phyloP scores from a whole-genome alignment of 2,888 invertebrate species.

The Siphonodentalium dalli region DNA sequence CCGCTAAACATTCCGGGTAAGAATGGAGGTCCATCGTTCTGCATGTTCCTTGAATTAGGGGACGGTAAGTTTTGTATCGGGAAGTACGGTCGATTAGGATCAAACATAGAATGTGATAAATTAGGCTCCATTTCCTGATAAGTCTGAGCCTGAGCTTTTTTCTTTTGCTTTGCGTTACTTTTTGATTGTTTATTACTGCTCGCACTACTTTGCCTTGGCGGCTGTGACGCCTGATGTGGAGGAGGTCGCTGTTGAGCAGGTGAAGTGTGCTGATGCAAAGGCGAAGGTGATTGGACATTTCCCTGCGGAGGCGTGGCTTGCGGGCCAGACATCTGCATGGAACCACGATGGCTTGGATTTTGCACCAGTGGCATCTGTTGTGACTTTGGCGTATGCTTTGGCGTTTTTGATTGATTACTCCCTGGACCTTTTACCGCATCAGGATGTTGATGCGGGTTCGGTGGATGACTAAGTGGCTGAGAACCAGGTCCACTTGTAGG shows the following conservation, averaged over 20 bases:
- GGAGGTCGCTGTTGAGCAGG: constrained; percentile 27
- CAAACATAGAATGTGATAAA: constrained; percentile 37
- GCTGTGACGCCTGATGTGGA: constrained; percentile 32
- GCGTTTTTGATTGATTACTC: too few species aligned
- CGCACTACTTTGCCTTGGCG: constrained; percentile 27
- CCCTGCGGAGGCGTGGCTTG: too few species aligned
- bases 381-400: not conserved
- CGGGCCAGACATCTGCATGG: too few species aligned
- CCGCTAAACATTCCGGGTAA: constrained; percentile 54
- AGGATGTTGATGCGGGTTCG: constrained; percentile 32
- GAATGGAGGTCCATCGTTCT: constrained; percentile 56
- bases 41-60: constrained; percentile 50
- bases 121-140: constrained; percentile 50
- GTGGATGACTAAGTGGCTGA: constrained; percentile 42
- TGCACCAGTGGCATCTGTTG: too few species aligned
- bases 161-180: constrained; percentile 31
- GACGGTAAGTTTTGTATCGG: constrained; percentile 52
- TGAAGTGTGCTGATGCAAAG: not conserved
- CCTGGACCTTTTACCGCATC: too few species aligned
- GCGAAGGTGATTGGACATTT: too few species aligned
- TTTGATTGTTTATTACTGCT: constrained; percentile 29
- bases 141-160: constrained; percentile 30
- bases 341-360: too few species aligned
- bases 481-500: constrained; percentile 26
- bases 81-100: constrained; percentile 51